phyloP scores from a whole-genome alignment of 2,888 invertebrate species.

The Agonopterix subpropinquella region DNA sequence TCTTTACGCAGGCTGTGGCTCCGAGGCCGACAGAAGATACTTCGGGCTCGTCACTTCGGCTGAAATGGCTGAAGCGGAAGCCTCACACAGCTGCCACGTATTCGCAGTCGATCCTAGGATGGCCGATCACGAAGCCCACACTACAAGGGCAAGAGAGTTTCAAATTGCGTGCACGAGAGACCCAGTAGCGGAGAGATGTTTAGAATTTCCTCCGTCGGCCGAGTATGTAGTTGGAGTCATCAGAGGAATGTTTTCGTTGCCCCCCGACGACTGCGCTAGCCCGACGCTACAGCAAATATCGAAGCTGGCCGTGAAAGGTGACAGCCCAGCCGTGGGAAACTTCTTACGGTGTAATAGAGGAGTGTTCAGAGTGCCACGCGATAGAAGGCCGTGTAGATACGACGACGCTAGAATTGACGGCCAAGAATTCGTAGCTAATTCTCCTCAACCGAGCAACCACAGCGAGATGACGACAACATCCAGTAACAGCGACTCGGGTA shows the following conservation, averaged over 20 bases:
- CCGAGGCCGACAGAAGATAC: constrained; percentile 92
- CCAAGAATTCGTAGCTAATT: constrained; percentile 79
- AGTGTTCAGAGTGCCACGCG: constrained; percentile 48
- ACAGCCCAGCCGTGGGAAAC: constrained; percentile 59
- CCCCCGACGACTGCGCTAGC: constrained; percentile 56
- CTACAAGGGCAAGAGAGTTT: constrained; percentile 87
- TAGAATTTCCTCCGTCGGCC: constrained; percentile 93
- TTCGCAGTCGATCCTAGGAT: constrained; percentile 94
- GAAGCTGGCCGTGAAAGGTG: constrained; percentile 57
- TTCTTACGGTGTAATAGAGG: constrained; percentile 53
- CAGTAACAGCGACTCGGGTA: constrained; percentile 96
- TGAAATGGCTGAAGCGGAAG: constrained; percentile 69
- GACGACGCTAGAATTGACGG: constrained; percentile 54
- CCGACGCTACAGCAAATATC: constrained; percentile 61
- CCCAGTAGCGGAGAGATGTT: constrained; percentile 84
- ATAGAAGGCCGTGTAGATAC: constrained; percentile 46
- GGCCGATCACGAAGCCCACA: constrained; percentile 87
- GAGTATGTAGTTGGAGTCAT: constrained; percentile 84
- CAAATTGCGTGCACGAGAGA: constrained; percentile 90
- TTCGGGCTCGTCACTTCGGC: constrained; percentile 95
- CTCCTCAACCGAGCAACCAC: constrained; percentile 89
- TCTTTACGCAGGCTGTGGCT: constrained; percentile 91
- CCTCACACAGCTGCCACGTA: constrained; percentile 94
- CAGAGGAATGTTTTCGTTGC: constrained; percentile 82
- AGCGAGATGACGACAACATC: constrained; percentile 89